These are phyloP conservation scores for Diabrotica virgifera DNA, from an alignment of 1,140 invertebrate genomes.

Conservation along the genomic window DNA sequence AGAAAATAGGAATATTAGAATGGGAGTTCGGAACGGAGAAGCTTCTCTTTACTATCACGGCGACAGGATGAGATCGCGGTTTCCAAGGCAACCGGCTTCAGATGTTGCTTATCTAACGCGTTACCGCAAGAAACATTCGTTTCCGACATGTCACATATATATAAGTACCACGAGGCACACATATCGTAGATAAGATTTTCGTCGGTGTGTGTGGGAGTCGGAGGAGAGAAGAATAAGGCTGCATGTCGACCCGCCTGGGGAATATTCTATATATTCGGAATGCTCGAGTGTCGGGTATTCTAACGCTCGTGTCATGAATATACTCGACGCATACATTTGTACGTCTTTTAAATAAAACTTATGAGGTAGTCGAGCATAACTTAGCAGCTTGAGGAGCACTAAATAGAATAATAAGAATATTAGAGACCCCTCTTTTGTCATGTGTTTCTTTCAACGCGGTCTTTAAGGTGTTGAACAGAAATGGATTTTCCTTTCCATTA, in stretches of 20 bases:
- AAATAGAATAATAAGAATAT: not conserved
- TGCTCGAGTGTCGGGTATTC: slow-evolving; percentile 3
- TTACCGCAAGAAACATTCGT: slow-evolving; percentile 42
- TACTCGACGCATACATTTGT: slow-evolving; percentile 23
- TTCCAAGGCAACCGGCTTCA: slow-evolving; percentile 34
- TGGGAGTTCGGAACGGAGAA: slow-evolving; percentile 11
- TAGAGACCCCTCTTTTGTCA: too few relatives aligned
- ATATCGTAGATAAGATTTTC: slow-evolving; percentile 39
- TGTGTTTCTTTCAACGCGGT: too few relatives aligned
- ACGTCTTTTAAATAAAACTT: slow-evolving; percentile 4
- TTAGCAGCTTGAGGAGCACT: not conserved
- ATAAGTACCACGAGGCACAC: slow-evolving; percentile 28
- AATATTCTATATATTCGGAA: slow-evolving; percentile 32
- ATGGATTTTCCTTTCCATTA: too few relatives aligned
- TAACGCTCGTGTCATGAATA: slow-evolving; percentile 29
- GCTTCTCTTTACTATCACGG: slow-evolving; percentile 17
- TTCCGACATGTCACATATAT: slow-evolving; percentile 40
- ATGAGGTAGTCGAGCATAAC: slow-evolving; percentile 6
- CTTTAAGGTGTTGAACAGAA: too few relatives aligned
- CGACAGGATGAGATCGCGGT: slow-evolving; percentile 25
- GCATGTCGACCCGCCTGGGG: slow-evolving; percentile 24
- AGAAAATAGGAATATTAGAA: slow-evolving; percentile 9
- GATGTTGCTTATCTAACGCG: slow-evolving; percentile 38
- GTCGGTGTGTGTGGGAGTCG: slow-evolving; percentile 20
- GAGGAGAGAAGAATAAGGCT: not conserved